phyloP scores from a whole-genome alignment of 2,888 invertebrate species.

The Parascotia fuliginaria region DNA sequence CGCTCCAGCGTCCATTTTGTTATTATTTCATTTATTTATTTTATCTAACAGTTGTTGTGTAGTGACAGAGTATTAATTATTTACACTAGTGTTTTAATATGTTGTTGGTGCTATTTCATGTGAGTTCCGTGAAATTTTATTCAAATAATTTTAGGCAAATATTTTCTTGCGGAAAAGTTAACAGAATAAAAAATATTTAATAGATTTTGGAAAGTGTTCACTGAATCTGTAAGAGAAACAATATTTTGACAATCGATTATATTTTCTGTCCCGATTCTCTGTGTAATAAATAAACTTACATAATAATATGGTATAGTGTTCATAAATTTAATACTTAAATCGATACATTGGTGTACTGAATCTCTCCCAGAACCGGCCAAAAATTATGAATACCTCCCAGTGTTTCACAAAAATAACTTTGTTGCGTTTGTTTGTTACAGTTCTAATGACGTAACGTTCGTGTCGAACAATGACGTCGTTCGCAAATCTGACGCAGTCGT shows the following conservation, averaged over 20 bases:
- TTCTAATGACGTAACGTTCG: constrained; percentile 70
- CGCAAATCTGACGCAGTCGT: constrained; percentile 73
- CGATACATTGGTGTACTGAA: not conserved
- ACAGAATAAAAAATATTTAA: too few relatives aligned
- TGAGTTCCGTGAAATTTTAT: not conserved
- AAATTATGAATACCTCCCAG: constrained; percentile 17
- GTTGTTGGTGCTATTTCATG: constrained; percentile 5
- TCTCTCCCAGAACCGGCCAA: constrained; percentile 3
- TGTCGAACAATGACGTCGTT: constrained; percentile 72
- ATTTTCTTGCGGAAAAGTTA: too few relatives aligned
- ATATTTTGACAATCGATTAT: too few relatives aligned
- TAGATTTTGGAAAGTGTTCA: too few relatives aligned
- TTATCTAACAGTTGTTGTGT: constrained; percentile 26
- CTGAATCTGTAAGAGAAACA: too few relatives aligned
- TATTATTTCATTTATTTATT: constrained; percentile 35
- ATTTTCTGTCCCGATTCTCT: too few relatives aligned
- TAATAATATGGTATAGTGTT: not conserved
- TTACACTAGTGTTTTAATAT: constrained; percentile 4
- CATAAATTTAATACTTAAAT: not conserved
- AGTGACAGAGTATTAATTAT: constrained; percentile 9
- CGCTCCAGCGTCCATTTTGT: constrained; percentile 35
- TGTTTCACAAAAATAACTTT: constrained; percentile 34
- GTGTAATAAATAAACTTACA: too few relatives aligned
- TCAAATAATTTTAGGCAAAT: too few relatives aligned
- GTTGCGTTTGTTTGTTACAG: constrained; percentile 62